A percentile compares a stretch with the other conserved stretches of the same genome.
Conservation (phyloP, 2,797 vertebrate species). For the Setipinna tenuifilis region DNA sequence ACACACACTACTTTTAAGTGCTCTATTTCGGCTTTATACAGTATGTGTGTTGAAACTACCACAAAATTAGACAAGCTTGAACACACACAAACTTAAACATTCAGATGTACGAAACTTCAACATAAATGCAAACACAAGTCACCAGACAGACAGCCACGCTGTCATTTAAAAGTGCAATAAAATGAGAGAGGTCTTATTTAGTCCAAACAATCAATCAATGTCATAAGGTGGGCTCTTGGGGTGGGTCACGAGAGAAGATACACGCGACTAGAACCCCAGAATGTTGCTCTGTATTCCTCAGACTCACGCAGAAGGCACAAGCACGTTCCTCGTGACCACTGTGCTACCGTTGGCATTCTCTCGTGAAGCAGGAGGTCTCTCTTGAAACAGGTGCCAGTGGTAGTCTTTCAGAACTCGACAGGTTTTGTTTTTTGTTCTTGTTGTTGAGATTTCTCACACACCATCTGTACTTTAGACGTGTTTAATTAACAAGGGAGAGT, state of each 20-base stretch:
- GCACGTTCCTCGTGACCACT: background rate
- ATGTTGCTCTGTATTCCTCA: background rate
- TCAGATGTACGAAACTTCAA: background rate
- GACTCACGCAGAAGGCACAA: background rate
- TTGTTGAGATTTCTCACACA: background rate
- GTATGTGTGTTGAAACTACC: background rate
- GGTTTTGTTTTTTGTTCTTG: background rate
- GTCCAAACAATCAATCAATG: background rate
- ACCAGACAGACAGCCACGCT: background rate
- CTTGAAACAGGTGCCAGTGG: background rate
- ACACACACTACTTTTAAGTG: background rate
- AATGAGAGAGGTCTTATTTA: background rate
- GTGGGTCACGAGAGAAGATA: background rate
- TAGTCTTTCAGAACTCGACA: background rate
- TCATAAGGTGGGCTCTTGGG: background rate
- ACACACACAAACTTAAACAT: background rate
- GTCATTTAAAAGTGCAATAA: constrained; percentile 7
- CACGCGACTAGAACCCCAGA: background rate
- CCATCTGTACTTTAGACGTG: background rate
- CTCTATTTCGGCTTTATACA: background rate
- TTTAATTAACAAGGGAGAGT: background rate
- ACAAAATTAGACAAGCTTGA: background rate
- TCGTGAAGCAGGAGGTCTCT: background rate
- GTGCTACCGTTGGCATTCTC: background rate
- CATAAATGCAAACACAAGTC: background rate